Evolutionary conservation across 2,797 vertebrate species (phyloP).

Genomic region (Phoebastria nigripes): DNA sequence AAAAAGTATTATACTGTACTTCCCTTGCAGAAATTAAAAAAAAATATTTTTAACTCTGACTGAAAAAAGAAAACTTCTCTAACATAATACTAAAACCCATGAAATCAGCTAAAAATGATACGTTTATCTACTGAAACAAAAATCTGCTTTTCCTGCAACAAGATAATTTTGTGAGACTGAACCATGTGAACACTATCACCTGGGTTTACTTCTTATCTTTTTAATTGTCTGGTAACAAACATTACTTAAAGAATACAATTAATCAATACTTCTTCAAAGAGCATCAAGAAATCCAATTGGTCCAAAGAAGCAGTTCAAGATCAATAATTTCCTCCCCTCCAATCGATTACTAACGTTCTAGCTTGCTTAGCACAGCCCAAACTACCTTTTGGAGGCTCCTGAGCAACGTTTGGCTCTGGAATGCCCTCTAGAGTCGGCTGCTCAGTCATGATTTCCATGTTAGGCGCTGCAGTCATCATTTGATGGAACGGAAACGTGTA

Average conservation of each 20-base stretch:
- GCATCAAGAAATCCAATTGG: background rate
- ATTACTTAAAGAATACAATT: background rate
- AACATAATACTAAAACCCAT: background rate
- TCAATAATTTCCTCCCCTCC: rapidly evolving
- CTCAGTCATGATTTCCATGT: slow-evolving; percentile 48
- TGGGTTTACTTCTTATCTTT: background rate
- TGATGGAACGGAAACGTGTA: slow-evolving; percentile 68
- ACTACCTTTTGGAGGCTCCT: slow-evolving; percentile 73
- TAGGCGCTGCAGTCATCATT: slow-evolving; percentile 67
- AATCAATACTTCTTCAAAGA: background rate
- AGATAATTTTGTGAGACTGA: background rate
- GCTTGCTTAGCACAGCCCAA: background rate
- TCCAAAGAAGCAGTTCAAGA: background rate
- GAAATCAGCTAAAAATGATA: background rate
- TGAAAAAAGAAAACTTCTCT: background rate
- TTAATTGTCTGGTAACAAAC: background rate
- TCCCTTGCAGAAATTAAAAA: background rate
- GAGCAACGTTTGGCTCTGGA: slow-evolving; percentile 50
- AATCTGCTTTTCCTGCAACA: background rate
- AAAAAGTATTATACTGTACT: background rate
- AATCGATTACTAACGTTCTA: rapidly evolving
- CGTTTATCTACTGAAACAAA: background rate
- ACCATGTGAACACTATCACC: background rate
- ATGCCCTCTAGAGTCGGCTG: slow-evolving; percentile 47
- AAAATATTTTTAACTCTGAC: background rate